Percentiles rank a stretch among this genome's conserved stretches.
Evolutionary conservation across 2,113 vertebrate species (phyloP).

Genomic region (Actinemys pallida): DNA sequence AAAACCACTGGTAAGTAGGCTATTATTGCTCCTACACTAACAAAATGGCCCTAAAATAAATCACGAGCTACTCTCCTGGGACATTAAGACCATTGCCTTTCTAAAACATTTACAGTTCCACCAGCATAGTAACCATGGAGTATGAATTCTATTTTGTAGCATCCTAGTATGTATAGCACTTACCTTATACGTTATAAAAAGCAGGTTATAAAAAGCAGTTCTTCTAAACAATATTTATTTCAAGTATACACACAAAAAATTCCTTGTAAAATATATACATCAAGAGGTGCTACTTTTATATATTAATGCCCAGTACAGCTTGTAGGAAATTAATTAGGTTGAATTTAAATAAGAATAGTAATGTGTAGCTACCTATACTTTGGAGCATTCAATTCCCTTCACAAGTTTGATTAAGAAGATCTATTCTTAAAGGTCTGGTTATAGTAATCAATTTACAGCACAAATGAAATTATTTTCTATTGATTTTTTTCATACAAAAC

Average conservation of each 20-base stretch:
- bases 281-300: background rate
- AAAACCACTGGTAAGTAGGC: background rate
- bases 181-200: background rate
- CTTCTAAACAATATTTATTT: background rate
- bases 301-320: background rate
- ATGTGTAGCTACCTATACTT: background rate
- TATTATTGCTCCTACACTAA: background rate
- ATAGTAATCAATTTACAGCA: background rate
- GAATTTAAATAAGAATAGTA: slow-evolving; percentile 62
- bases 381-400: background rate
- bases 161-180: background rate
- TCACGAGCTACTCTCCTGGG: background rate
- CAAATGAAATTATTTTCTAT: background rate
- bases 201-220: background rate
- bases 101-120: background rate
- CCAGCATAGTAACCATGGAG: background rate
- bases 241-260: background rate
- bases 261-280: background rate
- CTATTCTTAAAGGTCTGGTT: background rate
- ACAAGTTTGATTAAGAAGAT: slow-evolving; percentile 22
- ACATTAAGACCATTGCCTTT: background rate
- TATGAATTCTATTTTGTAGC: background rate
- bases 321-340: slow-evolving; percentile 39
- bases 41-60: slow-evolving; percentile 22
- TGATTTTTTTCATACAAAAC: background rate